These are phyloP conservation scores for Parapristionchus giblindavisi DNA, from an alignment of 2,888 invertebrate genomes.

Conservation along the genomic window DNA sequence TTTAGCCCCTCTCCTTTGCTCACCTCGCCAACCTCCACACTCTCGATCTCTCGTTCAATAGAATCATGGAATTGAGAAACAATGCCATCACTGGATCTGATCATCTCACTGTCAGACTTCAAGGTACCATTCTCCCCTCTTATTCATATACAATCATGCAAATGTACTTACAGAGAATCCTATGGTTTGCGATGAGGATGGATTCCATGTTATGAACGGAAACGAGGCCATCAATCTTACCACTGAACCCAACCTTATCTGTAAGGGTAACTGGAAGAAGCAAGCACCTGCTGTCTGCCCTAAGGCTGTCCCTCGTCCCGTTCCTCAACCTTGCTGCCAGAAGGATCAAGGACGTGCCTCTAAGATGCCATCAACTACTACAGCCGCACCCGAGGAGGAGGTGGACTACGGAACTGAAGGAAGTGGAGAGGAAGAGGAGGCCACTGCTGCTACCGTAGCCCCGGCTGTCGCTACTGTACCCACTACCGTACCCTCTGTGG, in stretches of 20 bases:
- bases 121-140: conserved; percentile 49
- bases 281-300: conserved; percentile 63
- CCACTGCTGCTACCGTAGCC: conserved; percentile 10
- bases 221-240: conserved; percentile 67
- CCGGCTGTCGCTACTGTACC: conserved; percentile 37
- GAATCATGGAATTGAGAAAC: conserved; percentile 60
- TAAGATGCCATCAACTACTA: conserved; percentile 21
- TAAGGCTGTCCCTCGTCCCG: conserved; percentile 47
- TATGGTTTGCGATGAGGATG: conserved; percentile 68
- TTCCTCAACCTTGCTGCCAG: conserved; percentile 56
- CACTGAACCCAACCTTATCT: conserved; percentile 66
- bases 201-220: conserved; percentile 69
- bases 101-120: conserved; percentile 65
- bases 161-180: conserved; percentile 66
- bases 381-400: not conserved
- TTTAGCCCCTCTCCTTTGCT: conserved; percentile 75
- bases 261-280: conserved; percentile 58
- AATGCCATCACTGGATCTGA: conserved; percentile 63
- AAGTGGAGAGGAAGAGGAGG: conserved; percentile 1
- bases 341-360: conserved; percentile 33
- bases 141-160: not conserved
- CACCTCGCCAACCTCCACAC: conserved; percentile 88
- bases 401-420: conserved; percentile 19
- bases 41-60: conserved; percentile 86
- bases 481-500: conserved; percentile 7